These are phyloP conservation scores for Silurus meridionalis DNA, from an alignment of 2,113 vertebrate species.

Conservation along the genomic window DNA sequence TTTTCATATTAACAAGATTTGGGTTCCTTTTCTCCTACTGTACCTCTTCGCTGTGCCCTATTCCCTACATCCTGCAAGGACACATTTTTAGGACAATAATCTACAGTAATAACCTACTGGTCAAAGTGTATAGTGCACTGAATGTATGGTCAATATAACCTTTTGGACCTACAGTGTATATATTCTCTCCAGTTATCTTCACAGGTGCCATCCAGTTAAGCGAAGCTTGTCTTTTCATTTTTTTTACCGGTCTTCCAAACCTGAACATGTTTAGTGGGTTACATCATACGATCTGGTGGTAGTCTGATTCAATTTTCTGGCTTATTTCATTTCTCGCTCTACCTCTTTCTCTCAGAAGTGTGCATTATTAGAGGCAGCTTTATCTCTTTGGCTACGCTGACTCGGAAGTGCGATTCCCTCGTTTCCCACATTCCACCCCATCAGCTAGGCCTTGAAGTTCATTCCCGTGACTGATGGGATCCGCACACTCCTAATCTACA, in stretches of 20 bases:
- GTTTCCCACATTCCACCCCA: conserved; percentile 30
- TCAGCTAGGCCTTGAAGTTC: conserved; percentile 56
- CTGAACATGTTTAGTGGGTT: not conserved
- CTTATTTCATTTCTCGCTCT: not conserved
- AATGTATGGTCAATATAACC: not conserved
- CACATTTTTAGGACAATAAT: not conserved
- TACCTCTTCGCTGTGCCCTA: not conserved
- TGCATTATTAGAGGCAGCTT: not conserved
- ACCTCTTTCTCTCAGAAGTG: not conserved
- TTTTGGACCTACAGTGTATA: not conserved
- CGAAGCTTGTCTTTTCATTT: not conserved
- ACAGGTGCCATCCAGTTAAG: not conserved
- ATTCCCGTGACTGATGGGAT: conserved; percentile 66
- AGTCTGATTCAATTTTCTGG: not conserved
- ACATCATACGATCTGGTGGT: not conserved
- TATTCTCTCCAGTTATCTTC: not conserved
- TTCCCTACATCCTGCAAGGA: not conserved
- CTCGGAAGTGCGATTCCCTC: conserved; percentile 22
- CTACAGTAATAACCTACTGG: not conserved
- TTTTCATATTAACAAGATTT: not conserved
- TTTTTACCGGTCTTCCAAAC: not conserved
- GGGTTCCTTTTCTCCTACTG: not conserved
- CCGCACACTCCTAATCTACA: conserved; percentile 68
- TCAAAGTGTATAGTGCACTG: not conserved
- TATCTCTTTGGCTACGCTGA: conserved; percentile 1